A percentile compares a stretch with the other conserved stretches of the same genome.
phyloP scores from a whole-genome alignment of 1,140 invertebrate genomes.

The Drosophila novamexicana region DNA sequence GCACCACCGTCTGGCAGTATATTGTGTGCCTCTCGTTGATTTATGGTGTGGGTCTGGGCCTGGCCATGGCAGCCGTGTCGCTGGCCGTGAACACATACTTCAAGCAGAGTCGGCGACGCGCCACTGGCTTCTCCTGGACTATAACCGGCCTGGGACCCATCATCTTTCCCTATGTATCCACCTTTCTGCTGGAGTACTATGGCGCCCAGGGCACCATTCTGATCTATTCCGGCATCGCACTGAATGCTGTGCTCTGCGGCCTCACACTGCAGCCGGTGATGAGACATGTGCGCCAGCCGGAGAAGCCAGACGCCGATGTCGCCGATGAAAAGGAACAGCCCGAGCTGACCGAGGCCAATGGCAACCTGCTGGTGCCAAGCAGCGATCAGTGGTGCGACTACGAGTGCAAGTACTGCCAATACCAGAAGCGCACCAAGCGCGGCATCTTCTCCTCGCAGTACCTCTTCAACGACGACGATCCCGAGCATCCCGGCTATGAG shows the following conservation, averaged over 20 bases:
- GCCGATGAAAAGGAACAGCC: slow-evolving; percentile 22
- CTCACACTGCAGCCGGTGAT: slow-evolving; percentile 87
- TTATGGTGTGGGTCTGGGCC: slow-evolving; percentile 86
- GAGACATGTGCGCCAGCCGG: slow-evolving; percentile 85
- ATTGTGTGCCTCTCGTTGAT: slow-evolving; percentile 59
- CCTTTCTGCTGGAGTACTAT: slow-evolving; percentile 85
- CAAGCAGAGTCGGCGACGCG: slow-evolving; percentile 86
- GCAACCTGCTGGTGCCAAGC: slow-evolving; percentile 39
- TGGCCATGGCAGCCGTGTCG: slow-evolving; percentile 86
- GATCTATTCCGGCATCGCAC: slow-evolving; percentile 86
- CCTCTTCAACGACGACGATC: slow-evolving; percentile 88
- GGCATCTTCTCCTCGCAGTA: slow-evolving; percentile 88
- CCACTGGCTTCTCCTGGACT: slow-evolving; percentile 87
- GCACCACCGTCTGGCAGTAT: slow-evolving; percentile 69
- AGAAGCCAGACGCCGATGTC: slow-evolving; percentile 19
- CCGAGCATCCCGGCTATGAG: slow-evolving; percentile 87
- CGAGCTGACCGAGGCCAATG: slow-evolving; percentile 59
- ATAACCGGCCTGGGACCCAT: slow-evolving; percentile 87
- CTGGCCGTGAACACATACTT: slow-evolving; percentile 87
- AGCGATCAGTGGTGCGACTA: slow-evolving; percentile 84
- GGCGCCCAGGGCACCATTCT: slow-evolving; percentile 86
- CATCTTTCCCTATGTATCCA: slow-evolving; percentile 86
- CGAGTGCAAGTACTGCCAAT: slow-evolving; percentile 78
- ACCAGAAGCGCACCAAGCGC: slow-evolving; percentile 71
- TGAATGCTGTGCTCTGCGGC: slow-evolving; percentile 86